phyloP scores from a whole-genome alignment of 2,797 vertebrate genomes.

The Amphiprion clarkii region DNA sequence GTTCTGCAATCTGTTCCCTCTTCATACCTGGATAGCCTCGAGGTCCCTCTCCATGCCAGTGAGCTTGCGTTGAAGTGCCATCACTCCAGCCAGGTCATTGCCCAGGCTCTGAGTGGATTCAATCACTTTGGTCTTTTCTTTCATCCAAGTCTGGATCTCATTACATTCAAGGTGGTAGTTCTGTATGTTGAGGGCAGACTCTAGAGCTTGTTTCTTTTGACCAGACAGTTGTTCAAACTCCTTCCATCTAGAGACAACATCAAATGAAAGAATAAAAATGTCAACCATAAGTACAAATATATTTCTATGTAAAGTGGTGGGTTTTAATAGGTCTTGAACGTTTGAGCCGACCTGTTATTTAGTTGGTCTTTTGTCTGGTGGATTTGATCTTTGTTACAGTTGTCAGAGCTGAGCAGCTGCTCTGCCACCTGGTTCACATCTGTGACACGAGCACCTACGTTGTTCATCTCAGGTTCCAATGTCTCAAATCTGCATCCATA shows the following conservation, averaged over 20 bases:
- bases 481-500: constrained; percentile 91
- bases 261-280: constrained; percentile 8
- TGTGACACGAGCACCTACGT: constrained; percentile 85
- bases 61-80: constrained; percentile 95
- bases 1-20: constrained; percentile 22
- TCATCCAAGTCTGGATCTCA: constrained; percentile 96
- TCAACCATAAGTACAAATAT: background rate
- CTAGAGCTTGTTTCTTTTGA: constrained; percentile 90
- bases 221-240: constrained; percentile 90
- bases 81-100: constrained; percentile 94
- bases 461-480: constrained; percentile 96
- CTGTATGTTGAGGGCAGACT: constrained; percentile 94
- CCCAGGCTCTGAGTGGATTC: constrained; percentile 95
- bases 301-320: background rate
- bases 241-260: constrained; percentile 87
- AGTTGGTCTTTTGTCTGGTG: constrained; percentile 90
- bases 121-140: constrained; percentile 96
- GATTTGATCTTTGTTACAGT: constrained; percentile 90
- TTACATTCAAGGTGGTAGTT: constrained; percentile 97
- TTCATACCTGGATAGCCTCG: constrained; percentile 92
- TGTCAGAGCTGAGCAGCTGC: constrained; percentile 88
- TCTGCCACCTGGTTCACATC: constrained; percentile 90
- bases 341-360: constrained; percentile 87
- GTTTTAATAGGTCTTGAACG: background rate
- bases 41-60: constrained; percentile 94